Evolutionary conservation across 2,797 vertebrate species (phyloP).

Genomic region (Myotis findleyi): DNA sequence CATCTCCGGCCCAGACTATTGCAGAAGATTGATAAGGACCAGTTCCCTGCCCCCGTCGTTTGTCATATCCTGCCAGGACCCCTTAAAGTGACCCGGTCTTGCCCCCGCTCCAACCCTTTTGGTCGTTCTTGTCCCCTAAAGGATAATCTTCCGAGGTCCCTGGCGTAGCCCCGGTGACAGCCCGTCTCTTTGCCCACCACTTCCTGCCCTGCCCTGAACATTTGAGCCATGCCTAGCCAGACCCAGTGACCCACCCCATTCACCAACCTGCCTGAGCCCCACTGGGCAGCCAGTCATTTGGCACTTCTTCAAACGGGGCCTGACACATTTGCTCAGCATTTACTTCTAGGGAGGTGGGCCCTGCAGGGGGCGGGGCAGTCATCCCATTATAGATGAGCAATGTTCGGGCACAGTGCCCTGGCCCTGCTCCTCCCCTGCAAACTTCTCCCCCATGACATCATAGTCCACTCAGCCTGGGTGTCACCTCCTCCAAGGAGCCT

Average conservation of each 20-base stretch:
- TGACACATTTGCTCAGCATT: neutral
- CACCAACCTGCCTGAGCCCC: neutral
- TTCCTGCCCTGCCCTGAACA: neutral
- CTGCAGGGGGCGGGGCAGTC: neutral
- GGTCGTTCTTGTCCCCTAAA: neutral
- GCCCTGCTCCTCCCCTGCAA: neutral
- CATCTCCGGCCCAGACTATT: neutral
- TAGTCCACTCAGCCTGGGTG: neutral
- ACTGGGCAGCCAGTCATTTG: neutral
- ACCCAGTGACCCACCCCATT: neutral
- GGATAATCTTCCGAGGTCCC: neutral
- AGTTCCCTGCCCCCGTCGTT: neutral
- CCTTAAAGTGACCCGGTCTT: neutral
- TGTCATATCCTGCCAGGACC: neutral
- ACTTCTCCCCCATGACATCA: neutral
- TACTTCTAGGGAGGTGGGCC: neutral
- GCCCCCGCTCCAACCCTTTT: neutral
- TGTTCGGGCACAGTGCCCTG: rapidly evolving
- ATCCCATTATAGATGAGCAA: neutral
- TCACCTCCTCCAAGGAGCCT: neutral
- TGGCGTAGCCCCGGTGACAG: rapidly evolving
- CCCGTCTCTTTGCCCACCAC: neutral
- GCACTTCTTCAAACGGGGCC: neutral
- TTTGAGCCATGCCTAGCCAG: neutral
- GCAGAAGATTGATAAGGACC: neutral